phyloP scores from a whole-genome alignment of 2,888 invertebrate genomes.

The Eutolmus rufibarbis region DNA sequence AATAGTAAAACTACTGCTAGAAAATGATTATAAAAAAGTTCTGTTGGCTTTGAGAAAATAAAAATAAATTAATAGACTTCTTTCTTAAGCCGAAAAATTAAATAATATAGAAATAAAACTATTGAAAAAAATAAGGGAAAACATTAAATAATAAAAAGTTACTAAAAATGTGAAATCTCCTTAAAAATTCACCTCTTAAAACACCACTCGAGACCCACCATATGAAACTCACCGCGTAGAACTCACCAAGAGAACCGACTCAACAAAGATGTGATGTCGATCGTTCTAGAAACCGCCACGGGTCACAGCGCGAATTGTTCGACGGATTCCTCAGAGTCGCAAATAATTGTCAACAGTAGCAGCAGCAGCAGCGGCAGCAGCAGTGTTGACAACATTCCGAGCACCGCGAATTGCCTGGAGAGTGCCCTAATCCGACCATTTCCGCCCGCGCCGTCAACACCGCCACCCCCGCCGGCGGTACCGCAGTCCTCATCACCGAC shows the following conservation, averaged over 20 bases:
- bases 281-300: neutral
- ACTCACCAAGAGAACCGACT: neutral
- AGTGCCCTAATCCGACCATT: neutral
- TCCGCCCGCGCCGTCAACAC: neutral
- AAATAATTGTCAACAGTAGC: neutral
- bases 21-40: neutral
- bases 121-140: neutral
- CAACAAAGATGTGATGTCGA: slow-evolving; percentile 40
- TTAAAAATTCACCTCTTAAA: neutral
- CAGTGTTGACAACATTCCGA: neutral
- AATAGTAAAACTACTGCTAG: neutral
- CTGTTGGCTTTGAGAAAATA: too few relatives aligned
- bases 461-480: neutral
- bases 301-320: neutral
- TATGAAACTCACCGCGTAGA: neutral
- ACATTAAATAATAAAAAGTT: neutral
- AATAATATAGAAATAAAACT: neutral
- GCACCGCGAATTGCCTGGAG: neutral
- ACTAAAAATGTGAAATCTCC: neutral
- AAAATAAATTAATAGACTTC: too few relatives aligned
- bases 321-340: slow-evolving; percentile 12
- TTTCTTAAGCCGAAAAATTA: too few relatives aligned
- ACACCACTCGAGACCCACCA: neutral
- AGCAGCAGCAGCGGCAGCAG: neutral
- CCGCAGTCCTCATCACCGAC: neutral